Conservation (phyloP, 2,888 invertebrate species). For the Coleophora deauratella region DNA sequence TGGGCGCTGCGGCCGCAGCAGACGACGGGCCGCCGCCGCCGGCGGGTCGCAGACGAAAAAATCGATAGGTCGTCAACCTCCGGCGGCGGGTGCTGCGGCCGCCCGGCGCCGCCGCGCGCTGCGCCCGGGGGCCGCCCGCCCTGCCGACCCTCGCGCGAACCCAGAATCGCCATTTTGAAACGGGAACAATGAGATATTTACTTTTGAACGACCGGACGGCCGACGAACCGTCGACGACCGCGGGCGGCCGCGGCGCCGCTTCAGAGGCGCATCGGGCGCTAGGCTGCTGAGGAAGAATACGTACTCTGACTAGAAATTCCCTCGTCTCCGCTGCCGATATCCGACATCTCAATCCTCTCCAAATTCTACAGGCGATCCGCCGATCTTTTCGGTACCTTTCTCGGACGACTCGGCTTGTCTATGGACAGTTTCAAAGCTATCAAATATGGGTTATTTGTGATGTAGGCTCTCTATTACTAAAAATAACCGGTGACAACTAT, state of each 20-base stretch:
- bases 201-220: constrained; percentile 54
- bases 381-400: constrained; percentile 57
- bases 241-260: constrained; percentile 39
- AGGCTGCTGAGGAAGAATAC: constrained; percentile 61
- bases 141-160: constrained; percentile 32
- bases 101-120: constrained; percentile 28
- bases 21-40: constrained; percentile 47
- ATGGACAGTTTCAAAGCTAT: constrained; percentile 58
- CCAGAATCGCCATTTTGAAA: constrained; percentile 73
- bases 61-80: constrained; percentile 73
- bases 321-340: constrained; percentile 87
- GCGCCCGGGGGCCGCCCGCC: constrained; percentile 12
- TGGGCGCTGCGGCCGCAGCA: constrained; percentile 17
- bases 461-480: no score
- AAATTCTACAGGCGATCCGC: constrained; percentile 68
- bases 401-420: constrained; percentile 57
- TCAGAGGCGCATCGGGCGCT: constrained; percentile 27
- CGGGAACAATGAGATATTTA: constrained; percentile 73
- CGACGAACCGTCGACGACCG: constrained; percentile 37
- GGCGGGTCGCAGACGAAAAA: constrained; percentile 71
- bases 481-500: no score
- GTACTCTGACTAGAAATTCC: constrained; percentile 86
- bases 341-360: constrained; percentile 80
- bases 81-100: constrained; percentile 50
- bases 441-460: constrained; percentile 43